A percentile compares a stretch with the other conserved stretches of the same genome.
These are phyloP conservation scores for Leptopilina clavipes DNA, from an alignment of 1,140 invertebrate species.

Conservation along the genomic window DNA sequence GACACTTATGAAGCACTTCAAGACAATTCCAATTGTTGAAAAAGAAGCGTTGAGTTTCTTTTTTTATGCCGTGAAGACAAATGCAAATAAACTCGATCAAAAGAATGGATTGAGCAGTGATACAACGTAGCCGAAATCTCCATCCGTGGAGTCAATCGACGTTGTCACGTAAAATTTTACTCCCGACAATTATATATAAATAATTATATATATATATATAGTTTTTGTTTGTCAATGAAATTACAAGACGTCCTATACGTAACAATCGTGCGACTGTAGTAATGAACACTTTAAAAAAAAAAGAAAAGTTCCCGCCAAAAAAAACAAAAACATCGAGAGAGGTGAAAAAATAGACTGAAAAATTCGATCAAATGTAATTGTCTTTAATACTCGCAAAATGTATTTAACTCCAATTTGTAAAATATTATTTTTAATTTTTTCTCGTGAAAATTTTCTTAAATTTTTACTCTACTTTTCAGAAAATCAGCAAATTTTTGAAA, in stretches of 20 bases:
- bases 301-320: background rate
- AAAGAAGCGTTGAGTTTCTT: constrained; percentile 97
- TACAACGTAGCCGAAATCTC: constrained; percentile 69
- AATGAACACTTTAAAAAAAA: background rate
- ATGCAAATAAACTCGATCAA: constrained; percentile 93
- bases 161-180: constrained; percentile 10
- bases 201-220: background rate
- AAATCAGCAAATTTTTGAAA: no score
- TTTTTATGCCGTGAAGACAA: constrained; percentile 96
- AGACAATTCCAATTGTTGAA: constrained; percentile 93
- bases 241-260: constrained; percentile 9
- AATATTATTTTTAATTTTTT: background rate
- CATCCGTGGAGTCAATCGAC: constrained; percentile 27
- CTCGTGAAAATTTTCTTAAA: no score
- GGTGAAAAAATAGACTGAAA: constrained; percentile 20
- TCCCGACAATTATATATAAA: background rate
- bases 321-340: background rate
- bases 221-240: background rate
- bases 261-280: background rate
- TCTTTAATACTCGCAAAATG: background rate
- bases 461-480: no score
- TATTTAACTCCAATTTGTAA: constrained; percentile 2
- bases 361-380: background rate
- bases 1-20: constrained; percentile 95
- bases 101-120: constrained; percentile 86